phyloP scores from a whole-genome alignment of 2,888 invertebrate genomes.

The Sminthurides aquaticus region DNA sequence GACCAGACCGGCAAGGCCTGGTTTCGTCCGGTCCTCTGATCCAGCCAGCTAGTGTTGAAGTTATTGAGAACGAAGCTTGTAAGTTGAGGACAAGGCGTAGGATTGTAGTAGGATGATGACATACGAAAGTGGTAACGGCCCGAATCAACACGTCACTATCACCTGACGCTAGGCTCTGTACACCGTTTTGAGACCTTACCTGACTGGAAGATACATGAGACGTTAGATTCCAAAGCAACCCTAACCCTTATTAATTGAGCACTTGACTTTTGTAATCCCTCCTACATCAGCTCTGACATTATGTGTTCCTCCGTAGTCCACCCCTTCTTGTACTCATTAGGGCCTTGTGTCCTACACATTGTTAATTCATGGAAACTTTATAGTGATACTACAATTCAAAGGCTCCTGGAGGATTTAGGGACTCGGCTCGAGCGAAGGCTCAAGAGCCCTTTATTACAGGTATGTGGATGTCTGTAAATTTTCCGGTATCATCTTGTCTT shows the following conservation, averaged over 20 bases:
- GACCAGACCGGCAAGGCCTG: no score
- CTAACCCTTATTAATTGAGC: constrained; percentile 13
- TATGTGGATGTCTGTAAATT: not conserved
- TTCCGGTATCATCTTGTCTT: not conserved
- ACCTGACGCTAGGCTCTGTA: constrained; percentile 1
- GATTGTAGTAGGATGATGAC: no score
- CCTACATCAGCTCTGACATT: not conserved
- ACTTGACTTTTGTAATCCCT: constrained; percentile 3
- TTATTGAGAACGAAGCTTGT: no score
- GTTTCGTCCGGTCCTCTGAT: no score
- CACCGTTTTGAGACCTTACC: not conserved
- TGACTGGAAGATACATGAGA: not conserved
- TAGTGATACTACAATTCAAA: not conserved
- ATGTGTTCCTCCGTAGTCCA: no score
- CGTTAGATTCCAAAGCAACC: not conserved
- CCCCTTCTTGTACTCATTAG: not conserved
- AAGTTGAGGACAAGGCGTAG: no score
- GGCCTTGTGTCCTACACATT: not conserved
- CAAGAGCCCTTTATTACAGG: no score
- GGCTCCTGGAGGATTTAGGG: no score
- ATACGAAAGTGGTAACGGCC: not conserved
- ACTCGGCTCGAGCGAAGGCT: no score
- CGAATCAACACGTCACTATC: constrained; percentile 11
- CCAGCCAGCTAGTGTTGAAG: no score
- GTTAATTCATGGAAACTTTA: not conserved